Evolutionary conservation across 2,797 vertebrate genomes (phyloP).

Genomic region (Pachyuromys duprasi): DNA sequence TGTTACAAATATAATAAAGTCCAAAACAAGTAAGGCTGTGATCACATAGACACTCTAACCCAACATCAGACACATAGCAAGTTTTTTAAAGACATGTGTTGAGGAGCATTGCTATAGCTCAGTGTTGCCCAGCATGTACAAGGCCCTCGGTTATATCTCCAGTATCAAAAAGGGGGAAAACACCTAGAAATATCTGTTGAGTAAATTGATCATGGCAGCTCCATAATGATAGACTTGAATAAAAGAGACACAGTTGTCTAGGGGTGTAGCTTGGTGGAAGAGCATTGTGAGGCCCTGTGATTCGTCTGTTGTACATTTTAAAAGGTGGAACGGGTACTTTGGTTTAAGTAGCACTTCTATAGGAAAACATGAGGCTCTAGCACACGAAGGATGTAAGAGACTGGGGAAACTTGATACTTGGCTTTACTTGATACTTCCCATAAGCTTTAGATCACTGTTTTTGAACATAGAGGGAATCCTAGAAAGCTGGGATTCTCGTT

Average conservation of each 20-base stretch:
- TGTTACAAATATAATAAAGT: not conserved
- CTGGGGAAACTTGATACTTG: slow-evolving; percentile 30
- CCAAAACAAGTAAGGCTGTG: not conserved
- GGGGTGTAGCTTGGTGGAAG: not conserved
- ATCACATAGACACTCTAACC: not conserved
- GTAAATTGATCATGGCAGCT: not conserved
- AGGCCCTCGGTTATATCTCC: not conserved
- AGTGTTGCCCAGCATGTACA: not conserved
- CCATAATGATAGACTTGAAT: not conserved
- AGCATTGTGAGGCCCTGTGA: not conserved
- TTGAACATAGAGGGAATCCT: not conserved
- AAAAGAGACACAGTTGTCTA: not conserved
- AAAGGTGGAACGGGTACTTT: not conserved
- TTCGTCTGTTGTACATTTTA: not conserved
- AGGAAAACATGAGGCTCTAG: not conserved
- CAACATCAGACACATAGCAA: not conserved
- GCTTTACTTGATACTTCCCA: no score
- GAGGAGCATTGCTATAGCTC: not conserved
- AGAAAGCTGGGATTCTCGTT: not conserved
- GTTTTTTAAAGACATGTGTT: slow-evolving; percentile 32
- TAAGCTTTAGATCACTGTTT: not conserved
- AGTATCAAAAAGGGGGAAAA: not conserved
- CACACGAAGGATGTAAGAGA: not conserved
- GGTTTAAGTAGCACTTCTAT: slow-evolving; percentile 33
- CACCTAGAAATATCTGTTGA: not conserved